A percentile compares a stretch with the other conserved stretches of the same genome.
phyloP scores from a whole-genome alignment of 92 coral and sea anemone species.

The Epizoanthus scotinus region DNA sequence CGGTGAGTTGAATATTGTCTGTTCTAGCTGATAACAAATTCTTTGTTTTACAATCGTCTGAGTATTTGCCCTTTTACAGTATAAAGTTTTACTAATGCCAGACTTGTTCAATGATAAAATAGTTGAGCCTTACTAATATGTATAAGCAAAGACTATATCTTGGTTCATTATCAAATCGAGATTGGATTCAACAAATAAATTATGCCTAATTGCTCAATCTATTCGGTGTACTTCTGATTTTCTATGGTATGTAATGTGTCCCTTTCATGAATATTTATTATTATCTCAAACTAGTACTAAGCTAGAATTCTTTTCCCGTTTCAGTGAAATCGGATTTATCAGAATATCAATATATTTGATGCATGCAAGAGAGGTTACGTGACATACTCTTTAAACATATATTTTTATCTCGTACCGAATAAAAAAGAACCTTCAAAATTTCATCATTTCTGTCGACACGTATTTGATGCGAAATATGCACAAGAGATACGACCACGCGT shows the following conservation, averaged over 20 bases:
- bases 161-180: too few relatives aligned
- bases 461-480: constrained; percentile 25
- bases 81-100: neutral
- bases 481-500: constrained; percentile 7
- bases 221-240: too few relatives aligned
- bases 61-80: neutral
- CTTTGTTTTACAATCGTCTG: neutral
- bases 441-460: constrained; percentile 21
- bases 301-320: too few relatives aligned
- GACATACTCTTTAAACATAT: neutral
- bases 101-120: too few relatives aligned
- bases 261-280: too few relatives aligned
- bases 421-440: neutral
- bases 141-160: too few relatives aligned
- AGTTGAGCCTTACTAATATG: too few relatives aligned
- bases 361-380: neutral
- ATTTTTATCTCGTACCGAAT: neutral
- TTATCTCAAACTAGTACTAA: too few relatives aligned
- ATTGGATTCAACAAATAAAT: too few relatives aligned
- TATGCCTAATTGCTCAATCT: too few relatives aligned
- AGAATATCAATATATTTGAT: neutral
- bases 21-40: neutral
- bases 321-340: too few relatives aligned
- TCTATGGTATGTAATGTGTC: too few relatives aligned
- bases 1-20: constrained; percentile 65